Evolutionary conservation across 2,797 vertebrate genomes (phyloP).

Genomic region (Manis pentadactyla): DNA sequence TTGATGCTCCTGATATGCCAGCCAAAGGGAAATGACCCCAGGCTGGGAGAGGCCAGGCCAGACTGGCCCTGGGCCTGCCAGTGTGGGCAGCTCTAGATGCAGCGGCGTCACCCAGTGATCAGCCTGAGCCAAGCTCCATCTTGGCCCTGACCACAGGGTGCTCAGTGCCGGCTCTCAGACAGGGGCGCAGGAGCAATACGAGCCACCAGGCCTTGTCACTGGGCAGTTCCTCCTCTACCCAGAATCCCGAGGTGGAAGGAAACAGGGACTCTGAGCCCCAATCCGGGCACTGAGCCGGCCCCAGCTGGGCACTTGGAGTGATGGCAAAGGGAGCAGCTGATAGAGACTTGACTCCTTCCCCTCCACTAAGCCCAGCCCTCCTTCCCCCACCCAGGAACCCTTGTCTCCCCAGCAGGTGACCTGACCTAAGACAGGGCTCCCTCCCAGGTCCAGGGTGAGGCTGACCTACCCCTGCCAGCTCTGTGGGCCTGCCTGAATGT

Average conservation of each 20-base stretch:
- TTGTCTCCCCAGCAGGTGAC: background rate
- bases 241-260: background rate
- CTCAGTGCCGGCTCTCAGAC: background rate
- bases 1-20: background rate
- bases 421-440: background rate
- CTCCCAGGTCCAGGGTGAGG: background rate
- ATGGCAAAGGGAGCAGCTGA: background rate
- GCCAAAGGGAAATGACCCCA: background rate
- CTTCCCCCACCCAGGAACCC: background rate
- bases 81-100: background rate
- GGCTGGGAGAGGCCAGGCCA: background rate
- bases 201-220: background rate
- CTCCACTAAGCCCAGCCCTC: background rate
- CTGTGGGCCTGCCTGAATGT: background rate
- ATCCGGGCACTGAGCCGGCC: background rate
- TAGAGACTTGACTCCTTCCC: background rate
- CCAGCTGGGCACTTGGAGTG: background rate
- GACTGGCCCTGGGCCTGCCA: background rate
- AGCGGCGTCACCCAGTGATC: rapidly evolving
- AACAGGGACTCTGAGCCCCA: background rate
- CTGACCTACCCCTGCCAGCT: background rate
- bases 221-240: background rate
- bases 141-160: background rate
- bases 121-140: background rate
- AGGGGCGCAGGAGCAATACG: background rate